phyloP scores from a whole-genome alignment of 2,113 vertebrate genomes.

The Puffinus mauretanicus region DNA sequence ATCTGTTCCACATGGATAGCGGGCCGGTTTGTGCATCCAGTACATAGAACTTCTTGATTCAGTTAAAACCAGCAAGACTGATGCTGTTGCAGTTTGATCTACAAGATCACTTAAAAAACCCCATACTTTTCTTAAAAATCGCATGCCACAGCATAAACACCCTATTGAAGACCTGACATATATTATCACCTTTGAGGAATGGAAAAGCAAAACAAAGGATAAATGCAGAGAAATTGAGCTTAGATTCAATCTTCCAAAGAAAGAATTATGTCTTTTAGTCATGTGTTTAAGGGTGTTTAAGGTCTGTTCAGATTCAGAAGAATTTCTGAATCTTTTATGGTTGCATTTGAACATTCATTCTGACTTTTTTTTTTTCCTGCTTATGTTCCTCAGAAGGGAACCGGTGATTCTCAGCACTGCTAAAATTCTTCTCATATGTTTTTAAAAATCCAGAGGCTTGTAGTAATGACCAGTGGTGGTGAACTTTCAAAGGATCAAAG shows the following conservation, averaged over 20 bases:
- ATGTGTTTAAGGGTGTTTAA: neutral
- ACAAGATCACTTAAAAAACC: neutral
- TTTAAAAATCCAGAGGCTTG: neutral
- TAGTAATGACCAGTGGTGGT: slow-evolving; percentile 1
- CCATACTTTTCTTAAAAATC: neutral
- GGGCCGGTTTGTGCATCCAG: neutral
- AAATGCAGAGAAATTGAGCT: neutral
- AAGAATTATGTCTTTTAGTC: neutral
- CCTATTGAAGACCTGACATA: neutral
- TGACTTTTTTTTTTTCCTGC: neutral
- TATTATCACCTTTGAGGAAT: neutral
- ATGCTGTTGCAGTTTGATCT: neutral
- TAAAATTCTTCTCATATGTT: neutral
- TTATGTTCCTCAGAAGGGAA: neutral
- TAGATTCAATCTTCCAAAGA: neutral
- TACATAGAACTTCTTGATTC: neutral
- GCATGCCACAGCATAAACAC: neutral
- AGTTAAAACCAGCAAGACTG: neutral
- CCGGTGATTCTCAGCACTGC: neutral
- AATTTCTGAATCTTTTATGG: neutral
- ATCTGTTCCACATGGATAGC: neutral
- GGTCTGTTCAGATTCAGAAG: neutral
- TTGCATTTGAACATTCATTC: neutral
- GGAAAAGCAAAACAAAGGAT: neutral
- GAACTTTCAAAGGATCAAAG: slow-evolving; percentile 25